These are phyloP conservation scores for Polyommatus iphigenia DNA, from an alignment of 2,888 invertebrate species.

Conservation along the genomic window DNA sequence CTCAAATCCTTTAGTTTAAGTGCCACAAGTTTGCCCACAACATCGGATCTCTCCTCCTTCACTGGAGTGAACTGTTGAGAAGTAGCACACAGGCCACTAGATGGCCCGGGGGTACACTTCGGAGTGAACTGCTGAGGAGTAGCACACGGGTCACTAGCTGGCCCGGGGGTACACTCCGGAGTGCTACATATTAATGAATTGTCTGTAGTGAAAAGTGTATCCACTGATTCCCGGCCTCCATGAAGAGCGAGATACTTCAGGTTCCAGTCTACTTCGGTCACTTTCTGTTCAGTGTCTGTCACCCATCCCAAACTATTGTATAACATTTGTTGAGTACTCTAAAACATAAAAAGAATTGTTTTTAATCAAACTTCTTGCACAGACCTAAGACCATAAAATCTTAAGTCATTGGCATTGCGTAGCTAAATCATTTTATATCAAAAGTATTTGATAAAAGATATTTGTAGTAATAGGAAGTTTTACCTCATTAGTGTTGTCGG, in stretches of 20 bases:
- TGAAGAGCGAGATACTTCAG: neutral
- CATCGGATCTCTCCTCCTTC: conserved; percentile 35
- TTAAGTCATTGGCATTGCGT: neutral
- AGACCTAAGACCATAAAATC: no score
- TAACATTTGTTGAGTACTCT: neutral
- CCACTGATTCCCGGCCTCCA: neutral
- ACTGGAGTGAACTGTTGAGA: neutral
- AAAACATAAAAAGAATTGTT: neutral
- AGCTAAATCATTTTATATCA: neutral
- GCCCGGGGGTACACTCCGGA: neutral
- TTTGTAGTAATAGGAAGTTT: neutral
- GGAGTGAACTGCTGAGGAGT: neutral
- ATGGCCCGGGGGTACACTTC: neutral
- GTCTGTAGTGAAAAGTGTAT: neutral
- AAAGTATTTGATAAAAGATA: neutral
- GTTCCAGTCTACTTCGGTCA: neutral
- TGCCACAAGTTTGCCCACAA: conserved; percentile 35
- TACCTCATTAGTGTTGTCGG: conserved; percentile 33
- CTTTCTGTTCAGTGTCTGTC: neutral
- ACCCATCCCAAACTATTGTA: neutral
- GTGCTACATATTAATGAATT: neutral
- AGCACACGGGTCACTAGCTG: neutral
- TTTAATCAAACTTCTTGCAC: neutral
- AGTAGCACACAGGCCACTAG: neutral
- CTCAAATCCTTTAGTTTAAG: conserved; percentile 34